Evolutionary conservation across 2,888 invertebrate genomes (phyloP).

Genomic region (Drosophila austrosaltans): DNA sequence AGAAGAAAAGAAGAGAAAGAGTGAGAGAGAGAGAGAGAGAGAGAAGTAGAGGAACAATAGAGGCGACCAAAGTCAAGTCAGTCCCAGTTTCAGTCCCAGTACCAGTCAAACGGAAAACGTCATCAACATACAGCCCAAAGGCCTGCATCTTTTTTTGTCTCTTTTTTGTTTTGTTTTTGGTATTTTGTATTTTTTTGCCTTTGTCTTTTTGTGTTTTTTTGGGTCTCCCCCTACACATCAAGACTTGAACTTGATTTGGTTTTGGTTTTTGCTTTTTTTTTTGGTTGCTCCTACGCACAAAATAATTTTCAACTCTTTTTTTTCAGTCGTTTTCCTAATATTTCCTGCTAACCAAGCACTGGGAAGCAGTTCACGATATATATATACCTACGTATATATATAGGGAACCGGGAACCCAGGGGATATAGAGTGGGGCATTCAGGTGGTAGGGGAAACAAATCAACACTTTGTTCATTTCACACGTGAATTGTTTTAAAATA

Average conservation of each 20-base stretch:
- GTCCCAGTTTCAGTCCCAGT: slow-evolving; percentile 28
- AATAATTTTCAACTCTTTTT: slow-evolving; percentile 37
- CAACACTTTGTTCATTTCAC: slow-evolving; percentile 77
- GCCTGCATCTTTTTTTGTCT: slow-evolving; percentile 39
- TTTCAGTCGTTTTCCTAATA: slow-evolving; percentile 52
- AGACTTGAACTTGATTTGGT: slow-evolving; percentile 65
- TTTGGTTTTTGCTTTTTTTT: slow-evolving; percentile 20
- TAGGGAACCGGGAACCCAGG: no score
- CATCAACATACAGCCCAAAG: slow-evolving; percentile 15
- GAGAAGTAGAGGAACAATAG: slow-evolving; percentile 4
- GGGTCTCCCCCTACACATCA: slow-evolving; percentile 11
- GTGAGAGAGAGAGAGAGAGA: neutral
- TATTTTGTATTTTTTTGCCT: slow-evolving; percentile 31
- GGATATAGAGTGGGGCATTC: neutral
- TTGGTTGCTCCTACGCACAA: slow-evolving; percentile 43
- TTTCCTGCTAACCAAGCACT: slow-evolving; percentile 52
- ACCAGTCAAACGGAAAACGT: slow-evolving; percentile 23
- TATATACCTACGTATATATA: neutral
- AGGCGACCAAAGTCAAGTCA: slow-evolving; percentile 9
- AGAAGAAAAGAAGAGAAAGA: neutral
- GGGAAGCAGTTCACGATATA: no score
- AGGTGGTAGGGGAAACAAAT: slow-evolving; percentile 46
- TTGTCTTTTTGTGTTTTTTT: slow-evolving; percentile 28
- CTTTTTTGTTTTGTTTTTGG: slow-evolving; percentile 29
- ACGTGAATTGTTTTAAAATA: slow-evolving; percentile 70